Percentiles rank a stretch among this genome's conserved stretches.
Conservation (phyloP, 2,888 invertebrate species). For the Lacanobia wlatinum region DNA sequence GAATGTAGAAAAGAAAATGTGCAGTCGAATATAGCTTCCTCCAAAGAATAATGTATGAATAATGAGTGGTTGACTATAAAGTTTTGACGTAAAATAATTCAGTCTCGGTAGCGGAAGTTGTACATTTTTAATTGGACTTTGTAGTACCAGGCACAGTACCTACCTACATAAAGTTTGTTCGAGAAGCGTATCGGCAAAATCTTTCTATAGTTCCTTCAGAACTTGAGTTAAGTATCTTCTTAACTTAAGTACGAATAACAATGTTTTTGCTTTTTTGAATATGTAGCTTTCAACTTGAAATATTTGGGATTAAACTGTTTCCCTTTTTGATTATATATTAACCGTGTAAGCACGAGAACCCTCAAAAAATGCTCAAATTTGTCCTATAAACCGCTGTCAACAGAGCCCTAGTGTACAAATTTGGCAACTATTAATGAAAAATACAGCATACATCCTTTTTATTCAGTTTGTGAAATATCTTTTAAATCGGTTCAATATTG, state of each 20-base stretch:
- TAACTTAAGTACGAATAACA: constrained; percentile 28
- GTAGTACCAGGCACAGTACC: constrained; percentile 27
- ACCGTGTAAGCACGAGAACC: too few species aligned
- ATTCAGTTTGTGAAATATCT: too few species aligned
- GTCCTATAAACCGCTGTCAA: too few species aligned
- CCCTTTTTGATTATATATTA: too few species aligned
- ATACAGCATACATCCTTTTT: too few species aligned
- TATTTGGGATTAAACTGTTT: too few species aligned
- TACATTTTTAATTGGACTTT: constrained; percentile 57
- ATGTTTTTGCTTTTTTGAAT: constrained; percentile 2
- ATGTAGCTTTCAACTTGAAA: neutral
- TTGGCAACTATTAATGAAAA: too few species aligned
- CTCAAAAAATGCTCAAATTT: too few species aligned
- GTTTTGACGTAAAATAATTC: constrained; percentile 48
- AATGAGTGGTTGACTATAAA: constrained; percentile 42
- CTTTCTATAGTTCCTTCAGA: constrained; percentile 32
- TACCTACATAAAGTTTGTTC: constrained; percentile 36
- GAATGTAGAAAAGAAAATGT: neutral
- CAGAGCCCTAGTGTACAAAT: too few species aligned
- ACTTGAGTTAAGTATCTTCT: constrained; percentile 20
- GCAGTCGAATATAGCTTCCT: too few species aligned
- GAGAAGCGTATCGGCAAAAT: constrained; percentile 35
- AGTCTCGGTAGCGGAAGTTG: constrained; percentile 42
- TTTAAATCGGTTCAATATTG: too few species aligned
- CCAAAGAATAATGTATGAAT: constrained; percentile 46